Percentiles rank a stretch among this genome's conserved stretches.
Evolutionary conservation across 1,140 invertebrate genomes (phyloP).

Genomic region (Eufriesea mexicana): DNA sequence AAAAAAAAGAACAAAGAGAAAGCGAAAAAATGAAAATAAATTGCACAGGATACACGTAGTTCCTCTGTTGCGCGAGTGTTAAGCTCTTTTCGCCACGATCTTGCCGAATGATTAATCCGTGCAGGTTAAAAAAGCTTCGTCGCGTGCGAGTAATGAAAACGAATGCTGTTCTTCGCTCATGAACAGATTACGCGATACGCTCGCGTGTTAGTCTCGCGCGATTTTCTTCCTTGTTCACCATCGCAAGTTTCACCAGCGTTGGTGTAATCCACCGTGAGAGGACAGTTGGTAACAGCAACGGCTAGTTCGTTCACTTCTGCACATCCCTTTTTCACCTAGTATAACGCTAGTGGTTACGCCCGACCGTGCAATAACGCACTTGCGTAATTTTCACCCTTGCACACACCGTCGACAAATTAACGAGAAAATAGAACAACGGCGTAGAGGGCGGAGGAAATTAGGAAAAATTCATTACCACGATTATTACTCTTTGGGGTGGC

Average conservation of each 20-base stretch:
- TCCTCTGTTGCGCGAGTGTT: neutral
- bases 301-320: neutral
- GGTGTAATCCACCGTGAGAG: slow-evolving; percentile 1
- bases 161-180: slow-evolving; percentile 11
- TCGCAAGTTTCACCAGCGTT: neutral
- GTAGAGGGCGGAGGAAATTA: neutral
- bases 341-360: no score
- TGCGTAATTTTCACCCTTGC: neutral
- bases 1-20: no score
- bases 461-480: neutral
- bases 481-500: neutral
- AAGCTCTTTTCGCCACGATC: neutral
- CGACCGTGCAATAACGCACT: neutral
- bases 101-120: slow-evolving; percentile 22
- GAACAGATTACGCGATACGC: slow-evolving; percentile 7
- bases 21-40: neutral
- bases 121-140: slow-evolving; percentile 20
- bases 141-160: neutral
- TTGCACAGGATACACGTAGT: neutral
- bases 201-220: slow-evolving; percentile 1
- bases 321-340: neutral
- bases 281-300: neutral
- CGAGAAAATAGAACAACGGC: neutral
- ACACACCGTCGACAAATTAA: neutral
- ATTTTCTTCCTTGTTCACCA: neutral